Conservation (phyloP, 2,113 vertebrate genomes). For the Smithornis capensis region DNA sequence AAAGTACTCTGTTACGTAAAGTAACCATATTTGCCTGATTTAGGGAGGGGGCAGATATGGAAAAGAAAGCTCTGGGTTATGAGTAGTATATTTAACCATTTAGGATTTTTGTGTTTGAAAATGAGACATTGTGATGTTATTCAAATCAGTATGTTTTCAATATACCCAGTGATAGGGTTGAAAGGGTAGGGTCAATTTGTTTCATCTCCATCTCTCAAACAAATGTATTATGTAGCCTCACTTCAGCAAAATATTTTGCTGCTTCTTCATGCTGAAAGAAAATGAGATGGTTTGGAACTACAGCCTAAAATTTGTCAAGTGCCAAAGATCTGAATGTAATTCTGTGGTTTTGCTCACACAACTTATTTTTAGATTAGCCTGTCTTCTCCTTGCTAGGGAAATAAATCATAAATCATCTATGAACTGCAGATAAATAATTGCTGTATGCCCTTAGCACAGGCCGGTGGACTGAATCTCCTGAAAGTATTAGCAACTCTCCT, state of each 20-base stretch:
- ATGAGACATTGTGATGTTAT: neutral
- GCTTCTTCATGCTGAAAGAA: neutral
- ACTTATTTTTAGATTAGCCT: constrained; percentile 48
- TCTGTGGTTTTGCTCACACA: constrained; percentile 45
- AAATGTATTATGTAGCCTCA: neutral
- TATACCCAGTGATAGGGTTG: neutral
- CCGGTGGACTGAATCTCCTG: neutral
- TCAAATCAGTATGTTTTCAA: neutral
- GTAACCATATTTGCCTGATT: neutral
- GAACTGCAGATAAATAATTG: constrained; percentile 17
- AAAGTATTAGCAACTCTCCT: neutral
- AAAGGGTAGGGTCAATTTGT: neutral
- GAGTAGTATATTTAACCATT: neutral
- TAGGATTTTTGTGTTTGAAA: constrained; percentile 23
- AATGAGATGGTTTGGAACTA: neutral
- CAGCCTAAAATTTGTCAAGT: constrained; percentile 6
- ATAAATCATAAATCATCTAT: constrained; percentile 32
- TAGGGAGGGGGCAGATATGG: neutral
- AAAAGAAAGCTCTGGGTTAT: neutral
- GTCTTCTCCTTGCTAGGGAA: neutral
- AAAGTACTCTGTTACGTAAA: too few species aligned
- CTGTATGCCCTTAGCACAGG: neutral
- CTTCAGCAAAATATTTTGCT: constrained; percentile 20
- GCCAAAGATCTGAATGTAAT: neutral
- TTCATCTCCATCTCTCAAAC: neutral